Evolutionary conservation across 2,113 vertebrate genomes (phyloP).

Genomic region (Garra rufa): DNA sequence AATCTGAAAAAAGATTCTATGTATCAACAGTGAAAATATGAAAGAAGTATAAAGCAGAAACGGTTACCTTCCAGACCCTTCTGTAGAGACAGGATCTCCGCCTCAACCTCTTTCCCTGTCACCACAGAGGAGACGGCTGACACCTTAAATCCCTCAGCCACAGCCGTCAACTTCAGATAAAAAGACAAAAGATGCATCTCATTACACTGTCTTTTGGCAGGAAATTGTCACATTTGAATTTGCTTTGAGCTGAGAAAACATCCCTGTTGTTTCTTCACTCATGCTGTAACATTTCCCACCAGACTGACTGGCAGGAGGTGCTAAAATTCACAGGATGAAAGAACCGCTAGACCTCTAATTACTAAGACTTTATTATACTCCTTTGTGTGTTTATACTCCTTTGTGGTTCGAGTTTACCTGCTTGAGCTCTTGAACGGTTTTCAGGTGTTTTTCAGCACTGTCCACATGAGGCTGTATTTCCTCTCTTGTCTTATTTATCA

Average conservation of each 20-base stretch:
- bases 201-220: constrained; percentile 37
- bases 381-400: no score
- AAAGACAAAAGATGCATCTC: constrained; percentile 34
- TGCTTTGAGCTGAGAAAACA: constrained; percentile 23
- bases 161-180: constrained; percentile 69
- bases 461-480: constrained; percentile 57
- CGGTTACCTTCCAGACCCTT: constrained; percentile 78
- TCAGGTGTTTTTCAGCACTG: constrained; percentile 59
- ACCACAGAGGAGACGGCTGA: constrained; percentile 72
- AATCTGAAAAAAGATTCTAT: background rate
- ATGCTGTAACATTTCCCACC: background rate
- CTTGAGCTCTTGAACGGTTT: constrained; percentile 56
- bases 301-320: constrained; percentile 18
- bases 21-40: background rate
- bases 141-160: constrained; percentile 66
- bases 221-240: constrained; percentile 47
- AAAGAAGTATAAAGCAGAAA: background rate
- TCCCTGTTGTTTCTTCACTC: constrained; percentile 5
- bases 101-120: constrained; percentile 75
- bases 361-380: background rate
- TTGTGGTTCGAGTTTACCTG: constrained; percentile 64
- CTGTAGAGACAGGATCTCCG: constrained; percentile 71
- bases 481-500: constrained; percentile 60
- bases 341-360: background rate
- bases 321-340: constrained; percentile 13